A percentile compares a stretch with the other conserved stretches of the same genome.
Conservation (phyloP, 2,113 vertebrate genomes). For the Pelvicachromis taeniatus region DNA sequence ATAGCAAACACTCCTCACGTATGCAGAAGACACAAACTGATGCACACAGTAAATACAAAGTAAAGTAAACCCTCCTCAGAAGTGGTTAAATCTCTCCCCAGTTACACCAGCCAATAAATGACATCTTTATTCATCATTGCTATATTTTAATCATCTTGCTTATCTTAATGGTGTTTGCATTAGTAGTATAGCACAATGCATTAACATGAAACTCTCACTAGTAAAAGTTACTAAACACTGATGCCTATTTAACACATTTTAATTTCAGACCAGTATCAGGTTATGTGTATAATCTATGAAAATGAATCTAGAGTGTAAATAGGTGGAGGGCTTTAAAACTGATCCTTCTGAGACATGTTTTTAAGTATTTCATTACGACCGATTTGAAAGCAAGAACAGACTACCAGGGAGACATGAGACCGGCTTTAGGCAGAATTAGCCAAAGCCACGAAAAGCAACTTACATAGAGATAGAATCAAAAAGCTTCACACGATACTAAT, state of each 20-base stretch:
- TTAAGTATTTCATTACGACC: background rate
- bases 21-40: background rate
- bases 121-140: background rate
- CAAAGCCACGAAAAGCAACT: background rate
- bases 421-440: background rate
- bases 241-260: background rate
- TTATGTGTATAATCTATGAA: background rate
- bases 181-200: background rate
- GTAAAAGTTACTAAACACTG: background rate
- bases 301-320: background rate
- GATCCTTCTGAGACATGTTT: background rate
- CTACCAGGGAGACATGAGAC: background rate
- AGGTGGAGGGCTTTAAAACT: background rate
- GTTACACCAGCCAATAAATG: background rate
- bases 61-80: background rate
- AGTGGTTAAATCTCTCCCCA: background rate
- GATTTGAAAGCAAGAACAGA: background rate
- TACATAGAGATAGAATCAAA: background rate
- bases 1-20: conserved; percentile 22
- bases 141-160: background rate
- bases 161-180: background rate
- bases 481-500: background rate
- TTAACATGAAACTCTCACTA: background rate
- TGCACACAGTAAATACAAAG: background rate
- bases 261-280: background rate